These are phyloP conservation scores for Tangara arthus DNA, from an alignment of 2,797 vertebrate species.

Conservation along the genomic window DNA sequence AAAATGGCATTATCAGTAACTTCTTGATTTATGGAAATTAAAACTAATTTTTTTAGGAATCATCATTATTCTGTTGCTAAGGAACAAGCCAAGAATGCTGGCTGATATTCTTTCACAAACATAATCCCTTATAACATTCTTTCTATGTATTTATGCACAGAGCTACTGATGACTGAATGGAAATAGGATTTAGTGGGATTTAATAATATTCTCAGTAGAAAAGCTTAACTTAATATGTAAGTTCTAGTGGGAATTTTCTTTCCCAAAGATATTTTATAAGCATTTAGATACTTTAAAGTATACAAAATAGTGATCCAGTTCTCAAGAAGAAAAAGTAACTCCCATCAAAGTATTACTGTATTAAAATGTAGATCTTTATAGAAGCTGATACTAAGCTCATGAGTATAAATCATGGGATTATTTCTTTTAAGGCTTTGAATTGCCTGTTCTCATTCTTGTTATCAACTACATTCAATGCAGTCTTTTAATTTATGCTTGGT, in stretches of 20 bases:
- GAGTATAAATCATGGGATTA: background rate
- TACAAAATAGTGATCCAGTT: background rate
- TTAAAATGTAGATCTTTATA: constrained; percentile 19
- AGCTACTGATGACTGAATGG: constrained; percentile 41
- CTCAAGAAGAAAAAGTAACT: constrained; percentile 15
- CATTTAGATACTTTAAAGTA: constrained; percentile 39
- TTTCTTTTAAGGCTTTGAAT: constrained; percentile 46
- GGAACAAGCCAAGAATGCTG: background rate
- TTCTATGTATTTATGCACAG: constrained; percentile 13
- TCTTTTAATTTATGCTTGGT: constrained; percentile 55
- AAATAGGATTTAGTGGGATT: constrained; percentile 62
- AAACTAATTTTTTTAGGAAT: background rate
- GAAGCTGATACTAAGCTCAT: background rate
- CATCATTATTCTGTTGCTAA: constrained; percentile 6
- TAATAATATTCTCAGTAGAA: constrained; percentile 61
- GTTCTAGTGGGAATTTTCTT: constrained; percentile 54
- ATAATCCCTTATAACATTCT: constrained; percentile 13
- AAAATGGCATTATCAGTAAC: background rate
- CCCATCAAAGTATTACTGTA: constrained; percentile 31
- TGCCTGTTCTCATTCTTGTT: background rate
- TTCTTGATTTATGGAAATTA: constrained; percentile 1
- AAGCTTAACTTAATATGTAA: constrained; percentile 40
- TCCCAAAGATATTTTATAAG: constrained; percentile 45
- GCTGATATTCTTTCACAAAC: background rate
- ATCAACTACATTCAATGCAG: constrained; percentile 37